Base-by-base conservation (phyloP, 2,888 invertebrate genomes). In the Aporophyla lueneburgensis region DNA sequence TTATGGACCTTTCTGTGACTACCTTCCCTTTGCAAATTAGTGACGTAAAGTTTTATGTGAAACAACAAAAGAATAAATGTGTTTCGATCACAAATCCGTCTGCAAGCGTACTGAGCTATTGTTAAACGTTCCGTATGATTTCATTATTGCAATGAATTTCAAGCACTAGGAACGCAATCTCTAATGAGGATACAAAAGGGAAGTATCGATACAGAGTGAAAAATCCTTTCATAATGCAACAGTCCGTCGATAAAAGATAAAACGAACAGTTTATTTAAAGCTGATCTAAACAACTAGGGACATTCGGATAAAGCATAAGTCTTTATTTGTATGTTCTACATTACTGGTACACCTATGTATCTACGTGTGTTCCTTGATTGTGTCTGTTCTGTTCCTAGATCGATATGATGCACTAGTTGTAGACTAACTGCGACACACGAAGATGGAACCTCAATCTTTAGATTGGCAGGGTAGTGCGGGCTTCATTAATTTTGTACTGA, bases 341-440 rank as follows among this genome's bases (percentile, higher is more conserved):
- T 16, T 16, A 33, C 16, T 46, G 27, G 63, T 59, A 43, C 24
- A 54, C 6, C 6, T 16, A 51, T 2, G 14, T 68, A 5, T 1
- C 21, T 53, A 21, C 6, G 59, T 59, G 51, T 65, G 65, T 51
- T 67, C 46, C 54, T 51, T 71, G 84, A 83, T 83, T 76, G 56
- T 51, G 33, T 73, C 63, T 58, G 61, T 76, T 73, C 59, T 61
- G 61, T 76, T 43, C 14, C 67, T 53, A 59, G 54, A 76, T 73
- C 84, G 53, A 84, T 73, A 73, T 80, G 51, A 80, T 5, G 24
- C 72, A 70, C 62, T 58, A 72, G 67, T 76, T 82, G 69, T 63
- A 61, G 40, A 51, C 40, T 80, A 63, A 73, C 49, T 71, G 33
- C 46, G 46, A 65, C 53, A 71, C 46, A 76, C 61, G 21, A 65